phyloP scores from a whole-genome alignment of 1,140 invertebrate species.

The Macrobrachium nipponense region DNA sequence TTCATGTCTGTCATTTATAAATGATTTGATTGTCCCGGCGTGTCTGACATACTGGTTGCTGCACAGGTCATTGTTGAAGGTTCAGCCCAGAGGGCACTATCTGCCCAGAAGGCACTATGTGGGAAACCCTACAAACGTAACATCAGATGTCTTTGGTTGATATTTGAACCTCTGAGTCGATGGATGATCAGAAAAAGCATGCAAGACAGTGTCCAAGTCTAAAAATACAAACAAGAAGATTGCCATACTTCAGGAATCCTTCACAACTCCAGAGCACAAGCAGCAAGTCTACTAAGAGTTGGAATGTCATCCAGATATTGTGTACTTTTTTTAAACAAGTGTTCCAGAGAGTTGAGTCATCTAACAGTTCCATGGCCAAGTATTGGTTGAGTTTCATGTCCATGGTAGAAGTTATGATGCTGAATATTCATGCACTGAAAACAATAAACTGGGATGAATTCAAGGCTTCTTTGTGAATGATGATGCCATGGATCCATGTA shows the following conservation, averaged over 20 bases:
- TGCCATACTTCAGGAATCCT: too few relatives aligned
- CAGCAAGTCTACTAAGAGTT: too few relatives aligned
- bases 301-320: too few relatives aligned
- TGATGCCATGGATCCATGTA: background rate
- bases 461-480: slow-evolving; percentile 4
- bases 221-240: background rate
- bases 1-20: slow-evolving; percentile 29
- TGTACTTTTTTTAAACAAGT: too few relatives aligned
- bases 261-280: too few relatives aligned
- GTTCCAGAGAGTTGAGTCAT: too few relatives aligned
- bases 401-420: too few relatives aligned
- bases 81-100: too few relatives aligned
- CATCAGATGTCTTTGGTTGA: slow-evolving; percentile 5
- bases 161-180: background rate
- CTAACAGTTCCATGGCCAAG: too few relatives aligned
- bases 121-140: slow-evolving; percentile 14
- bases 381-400: too few relatives aligned
- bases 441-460: slow-evolving; percentile 24
- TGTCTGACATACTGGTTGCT: slow-evolving; percentile 30
- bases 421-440: slow-evolving; percentile 26
- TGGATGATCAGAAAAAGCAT: background rate
- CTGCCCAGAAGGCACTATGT: background rate
- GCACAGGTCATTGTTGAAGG: slow-evolving; percentile 15
- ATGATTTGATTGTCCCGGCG: slow-evolving; percentile 23
- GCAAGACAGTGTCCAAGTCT: too few relatives aligned